These are phyloP conservation scores for Melanogrammus aeglefinus DNA, from an alignment of 2,797 vertebrate genomes.

Conservation along the genomic window DNA sequence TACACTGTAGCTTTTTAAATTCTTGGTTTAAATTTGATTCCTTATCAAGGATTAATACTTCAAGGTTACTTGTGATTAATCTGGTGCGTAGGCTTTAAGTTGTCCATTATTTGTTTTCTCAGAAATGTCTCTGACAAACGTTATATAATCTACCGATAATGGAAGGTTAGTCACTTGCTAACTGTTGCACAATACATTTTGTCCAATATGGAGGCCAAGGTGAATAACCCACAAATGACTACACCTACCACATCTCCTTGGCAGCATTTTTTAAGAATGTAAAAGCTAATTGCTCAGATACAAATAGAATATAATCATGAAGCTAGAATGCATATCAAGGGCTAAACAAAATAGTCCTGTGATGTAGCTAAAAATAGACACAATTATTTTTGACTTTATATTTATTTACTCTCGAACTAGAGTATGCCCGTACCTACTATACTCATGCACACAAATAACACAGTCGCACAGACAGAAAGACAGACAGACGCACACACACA, in stretches of 20 bases:
- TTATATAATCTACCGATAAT: background rate
- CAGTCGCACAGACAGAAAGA: constrained; percentile 31
- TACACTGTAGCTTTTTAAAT: constrained; percentile 4
- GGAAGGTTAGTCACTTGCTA: background rate
- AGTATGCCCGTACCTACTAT: constrained; percentile 12
- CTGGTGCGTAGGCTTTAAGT: background rate
- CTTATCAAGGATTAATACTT: too few relatives aligned
- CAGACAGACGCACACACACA: constrained; percentile 26
- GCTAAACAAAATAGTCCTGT: background rate
- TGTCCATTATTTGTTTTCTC: background rate
- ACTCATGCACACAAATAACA: constrained; percentile 7
- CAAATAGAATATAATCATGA: background rate
- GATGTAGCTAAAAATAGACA: background rate
- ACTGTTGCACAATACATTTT: background rate
- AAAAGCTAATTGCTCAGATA: background rate
- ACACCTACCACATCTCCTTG: background rate
- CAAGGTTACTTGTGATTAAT: constrained; percentile 6
- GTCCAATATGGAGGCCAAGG: background rate
- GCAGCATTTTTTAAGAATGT: background rate
- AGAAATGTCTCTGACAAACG: background rate
- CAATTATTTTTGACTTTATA: background rate
- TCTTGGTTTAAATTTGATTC: background rate
- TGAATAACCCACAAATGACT: background rate
- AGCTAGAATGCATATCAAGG: background rate
- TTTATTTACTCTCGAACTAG: background rate